Evolutionary conservation across 2,888 invertebrate genomes (phyloP), one percentile per base, ranked within the genome.

Genomic region (Meandrusa payeni): DNA sequence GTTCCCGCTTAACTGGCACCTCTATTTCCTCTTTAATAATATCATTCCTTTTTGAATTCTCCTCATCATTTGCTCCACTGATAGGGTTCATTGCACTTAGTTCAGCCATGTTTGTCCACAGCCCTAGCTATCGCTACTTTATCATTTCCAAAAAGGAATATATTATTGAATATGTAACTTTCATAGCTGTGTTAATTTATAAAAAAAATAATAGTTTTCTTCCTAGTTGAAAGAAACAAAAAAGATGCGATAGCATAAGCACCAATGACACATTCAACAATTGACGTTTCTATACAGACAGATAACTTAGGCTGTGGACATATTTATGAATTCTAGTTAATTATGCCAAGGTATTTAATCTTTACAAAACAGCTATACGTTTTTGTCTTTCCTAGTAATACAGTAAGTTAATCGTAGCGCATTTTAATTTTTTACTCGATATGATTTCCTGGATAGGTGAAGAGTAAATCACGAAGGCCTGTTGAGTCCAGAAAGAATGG

Each of bases 1-100:
- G 61, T 60, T 83, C 83, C 19, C 61, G 66, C 57, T 83, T 82
- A 40, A 81, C 75, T 28, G 48, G 52, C 46, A 76, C 58, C 1
- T 70, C 74, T 26, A 58, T 47, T 55, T 79, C 77, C 24, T 60
- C 60, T 57, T 76, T 77, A 46, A 76, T 70, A 3, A 56, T 48
- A 44, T 61, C 52, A 50, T 63, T 61, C 46, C 61, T 57, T 47
- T 68, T 61, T 28, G 41, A 41, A 47, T 49, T 49, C 39, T 68
- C 64, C 47, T 49, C 55, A 39, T 64, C 60, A 43, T 60, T 67
- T 47, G 57, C 57, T 58, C 58, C 63, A 54, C 53, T 58, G 54
- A 55, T 55, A 38, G 69, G 60, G 65, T 74, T 74, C 69, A 72
- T 65, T 64, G 69, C 65, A 63, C 71, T 67, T 52, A 59, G 48